Percentiles rank a stretch among this genome's conserved stretches.
Conservation (phyloP, 2,888 invertebrate genomes). For the Rotaria sp. region DNA sequence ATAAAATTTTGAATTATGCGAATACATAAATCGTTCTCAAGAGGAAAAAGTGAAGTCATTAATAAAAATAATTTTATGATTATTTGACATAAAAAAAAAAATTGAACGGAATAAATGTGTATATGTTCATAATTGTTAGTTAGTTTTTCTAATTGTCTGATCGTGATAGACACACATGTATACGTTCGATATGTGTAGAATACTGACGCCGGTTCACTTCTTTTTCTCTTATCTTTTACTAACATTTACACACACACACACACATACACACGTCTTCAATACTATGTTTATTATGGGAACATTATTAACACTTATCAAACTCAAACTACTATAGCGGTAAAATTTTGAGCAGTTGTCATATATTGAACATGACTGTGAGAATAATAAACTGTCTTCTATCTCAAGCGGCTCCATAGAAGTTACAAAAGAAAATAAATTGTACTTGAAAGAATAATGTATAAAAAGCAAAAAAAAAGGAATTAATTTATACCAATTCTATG, state of each 20-base stretch:
- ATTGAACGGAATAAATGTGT: too few species aligned
- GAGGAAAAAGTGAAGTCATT: background rate
- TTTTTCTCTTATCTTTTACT: slow-evolving; percentile 7
- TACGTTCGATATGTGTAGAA: background rate
- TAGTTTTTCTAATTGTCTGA: background rate
- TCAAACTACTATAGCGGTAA: background rate
- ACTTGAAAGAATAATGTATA: background rate
- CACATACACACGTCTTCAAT: background rate
- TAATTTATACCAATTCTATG: background rate
- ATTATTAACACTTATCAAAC: slow-evolving; percentile 22
- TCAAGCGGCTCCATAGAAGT: background rate
- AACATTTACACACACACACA: background rate
- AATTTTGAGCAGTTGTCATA: background rate
- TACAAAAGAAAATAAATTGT: background rate
- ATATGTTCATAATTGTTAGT: too few species aligned
- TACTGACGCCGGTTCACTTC: background rate
- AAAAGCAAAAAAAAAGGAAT: background rate
- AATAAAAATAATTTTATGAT: background rate
- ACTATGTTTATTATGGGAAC: background rate
- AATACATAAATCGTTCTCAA: background rate
- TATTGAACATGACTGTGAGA: slow-evolving; percentile 15
- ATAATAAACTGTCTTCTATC: slow-evolving; percentile 4
- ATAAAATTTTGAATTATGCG: background rate
- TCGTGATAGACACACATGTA: background rate
- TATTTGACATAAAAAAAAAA: background rate